Evolutionary conservation across 2,797 vertebrate species (phyloP).

Genomic region (Rachycentron canadum): DNA sequence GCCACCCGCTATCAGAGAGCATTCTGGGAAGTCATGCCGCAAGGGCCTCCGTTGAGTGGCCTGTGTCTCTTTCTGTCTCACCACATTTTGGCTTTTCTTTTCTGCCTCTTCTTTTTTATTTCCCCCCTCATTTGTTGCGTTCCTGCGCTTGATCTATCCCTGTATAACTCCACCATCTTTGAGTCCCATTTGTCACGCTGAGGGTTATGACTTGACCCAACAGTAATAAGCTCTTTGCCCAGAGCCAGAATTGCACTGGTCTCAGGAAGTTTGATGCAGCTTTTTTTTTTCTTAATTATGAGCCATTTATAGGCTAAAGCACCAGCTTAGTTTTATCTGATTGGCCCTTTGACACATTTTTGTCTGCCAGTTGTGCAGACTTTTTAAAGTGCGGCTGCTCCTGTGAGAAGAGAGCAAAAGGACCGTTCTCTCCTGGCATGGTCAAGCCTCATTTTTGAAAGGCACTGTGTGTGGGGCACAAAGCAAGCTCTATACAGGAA

Average conservation of each 20-base stretch:
- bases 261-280: conserved; percentile 47
- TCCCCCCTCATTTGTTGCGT: conserved; percentile 62
- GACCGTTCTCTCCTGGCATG: conserved; percentile 32
- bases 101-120: conserved; percentile 52
- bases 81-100: conserved; percentile 62
- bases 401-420: conserved; percentile 27
- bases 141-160: conserved; percentile 45
- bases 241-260: conserved; percentile 43
- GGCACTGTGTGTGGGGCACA: conserved; percentile 83
- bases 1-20: conserved; percentile 77
- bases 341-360: conserved; percentile 69
- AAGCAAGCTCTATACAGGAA: conserved; percentile 82
- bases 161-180: conserved; percentile 47
- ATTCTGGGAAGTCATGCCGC: conserved; percentile 80
- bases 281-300: conserved; percentile 49
- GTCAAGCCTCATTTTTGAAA: conserved; percentile 72
- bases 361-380: conserved; percentile 51
- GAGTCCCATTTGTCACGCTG: conserved; percentile 58
- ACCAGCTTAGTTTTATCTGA: conserved; percentile 65
- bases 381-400: conserved; percentile 47
- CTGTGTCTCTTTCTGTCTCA: conserved; percentile 75
- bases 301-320: conserved; percentile 63
- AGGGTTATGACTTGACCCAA: conserved; percentile 44
- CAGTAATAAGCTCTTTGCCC: conserved; percentile 64
- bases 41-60: conserved; percentile 65